Conservation (phyloP, 2,113 vertebrate species). For the Cisticola juncidis region DNA sequence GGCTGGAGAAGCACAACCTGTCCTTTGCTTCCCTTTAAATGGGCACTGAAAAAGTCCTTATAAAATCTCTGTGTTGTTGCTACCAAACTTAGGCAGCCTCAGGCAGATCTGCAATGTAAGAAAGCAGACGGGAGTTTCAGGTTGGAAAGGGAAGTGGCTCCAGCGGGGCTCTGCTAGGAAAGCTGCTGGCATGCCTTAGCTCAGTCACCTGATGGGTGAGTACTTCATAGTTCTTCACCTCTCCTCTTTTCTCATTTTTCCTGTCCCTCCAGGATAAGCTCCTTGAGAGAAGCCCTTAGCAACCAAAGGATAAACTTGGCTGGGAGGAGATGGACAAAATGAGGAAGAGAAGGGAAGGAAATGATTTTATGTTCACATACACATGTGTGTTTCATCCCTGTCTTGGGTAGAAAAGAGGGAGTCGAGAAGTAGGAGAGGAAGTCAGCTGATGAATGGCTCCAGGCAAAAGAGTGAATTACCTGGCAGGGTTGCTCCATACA, state of each 20-base stretch:
- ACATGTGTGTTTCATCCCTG: neutral
- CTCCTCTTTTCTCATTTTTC: neutral
- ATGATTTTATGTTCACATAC: neutral
- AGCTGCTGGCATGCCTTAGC: neutral
- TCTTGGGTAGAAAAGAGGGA: neutral
- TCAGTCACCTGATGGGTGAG: fast-evolving
- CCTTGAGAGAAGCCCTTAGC: neutral
- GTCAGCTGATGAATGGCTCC: neutral
- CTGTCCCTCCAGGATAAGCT: neutral
- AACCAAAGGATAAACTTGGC: neutral
- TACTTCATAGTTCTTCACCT: neutral
- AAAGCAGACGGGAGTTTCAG: neutral
- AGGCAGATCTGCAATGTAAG: fast-evolving
- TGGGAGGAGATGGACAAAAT: neutral
- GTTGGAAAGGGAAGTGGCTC: neutral
- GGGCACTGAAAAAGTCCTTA: neutral
- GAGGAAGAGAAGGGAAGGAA: neutral
- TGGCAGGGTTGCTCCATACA: neutral
- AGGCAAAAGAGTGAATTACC: constrained; percentile 1
- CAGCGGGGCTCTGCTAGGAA: neutral
- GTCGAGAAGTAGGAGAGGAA: neutral
- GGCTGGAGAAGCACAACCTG: neutral
- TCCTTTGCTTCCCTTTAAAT: neutral
- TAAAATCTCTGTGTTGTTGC: fast-evolving
- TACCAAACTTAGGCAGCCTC: neutral